Conservation (phyloP, 2,113 vertebrate species). For the Barbus barbus region DNA sequence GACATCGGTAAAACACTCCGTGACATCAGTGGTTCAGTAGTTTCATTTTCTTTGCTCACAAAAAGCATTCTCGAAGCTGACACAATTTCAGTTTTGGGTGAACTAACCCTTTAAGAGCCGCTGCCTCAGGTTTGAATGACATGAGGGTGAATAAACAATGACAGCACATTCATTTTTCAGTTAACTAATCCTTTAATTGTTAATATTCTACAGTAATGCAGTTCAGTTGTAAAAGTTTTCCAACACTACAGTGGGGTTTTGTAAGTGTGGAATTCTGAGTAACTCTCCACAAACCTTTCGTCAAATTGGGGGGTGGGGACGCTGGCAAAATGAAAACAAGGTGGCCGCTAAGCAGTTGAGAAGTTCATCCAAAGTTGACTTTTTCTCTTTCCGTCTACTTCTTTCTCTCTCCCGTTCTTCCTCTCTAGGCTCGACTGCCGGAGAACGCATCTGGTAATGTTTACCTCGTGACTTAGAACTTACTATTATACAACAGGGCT, state of each 20-base stretch:
- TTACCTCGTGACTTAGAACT: constrained; percentile 69
- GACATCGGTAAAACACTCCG: no score
- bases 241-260: constrained; percentile 29
- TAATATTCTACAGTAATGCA: not conserved
- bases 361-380: constrained; percentile 69
- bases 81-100: no score
- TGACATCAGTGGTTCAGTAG: no score
- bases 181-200: constrained; percentile 6
- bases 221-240: not conserved
- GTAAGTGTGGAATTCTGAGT: constrained; percentile 36
- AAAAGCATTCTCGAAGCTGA: no score
- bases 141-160: not conserved
- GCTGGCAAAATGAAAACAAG: constrained; percentile 62
- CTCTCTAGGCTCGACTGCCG: constrained; percentile 57
- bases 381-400: constrained; percentile 53
- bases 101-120: no score
- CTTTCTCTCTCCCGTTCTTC: constrained; percentile 23
- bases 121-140: not conserved
- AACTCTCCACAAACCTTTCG: constrained; percentile 40
- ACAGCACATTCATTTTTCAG: not conserved
- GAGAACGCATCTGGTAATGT: constrained; percentile 78
- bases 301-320: constrained; percentile 42
- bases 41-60: no score
- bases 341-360: constrained; percentile 59
- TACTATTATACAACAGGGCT: constrained; percentile 66